These are phyloP conservation scores for Hephaestus fuliginosus DNA, from an alignment of 2,797 vertebrate genomes.

Conservation along the genomic window DNA sequence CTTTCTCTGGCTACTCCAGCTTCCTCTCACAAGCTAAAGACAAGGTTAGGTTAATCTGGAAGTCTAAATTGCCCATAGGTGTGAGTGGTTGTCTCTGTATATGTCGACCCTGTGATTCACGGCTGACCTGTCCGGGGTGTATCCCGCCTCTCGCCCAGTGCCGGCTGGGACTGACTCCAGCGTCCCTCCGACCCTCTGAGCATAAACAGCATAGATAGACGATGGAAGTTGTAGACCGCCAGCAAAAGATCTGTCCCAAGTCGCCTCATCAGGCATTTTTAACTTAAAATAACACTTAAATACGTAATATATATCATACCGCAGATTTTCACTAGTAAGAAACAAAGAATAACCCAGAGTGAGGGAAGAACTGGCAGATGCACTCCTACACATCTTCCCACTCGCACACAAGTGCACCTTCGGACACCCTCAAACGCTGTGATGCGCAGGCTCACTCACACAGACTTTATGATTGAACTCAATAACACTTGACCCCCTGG, in stretches of 20 bases:
- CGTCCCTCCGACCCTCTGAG: too few species aligned
- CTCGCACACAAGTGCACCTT: constrained; percentile 43
- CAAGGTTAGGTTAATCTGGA: too few species aligned
- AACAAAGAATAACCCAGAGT: constrained; percentile 33
- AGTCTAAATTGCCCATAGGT: too few species aligned
- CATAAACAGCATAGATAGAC: neutral
- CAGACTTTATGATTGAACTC: constrained; percentile 43
- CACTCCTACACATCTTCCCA: constrained; percentile 54
- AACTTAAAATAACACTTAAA: constrained; percentile 27
- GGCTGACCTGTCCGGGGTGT: too few species aligned
- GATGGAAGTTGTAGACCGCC: neutral
- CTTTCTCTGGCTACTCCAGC: too few species aligned
- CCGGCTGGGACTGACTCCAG: too few species aligned
- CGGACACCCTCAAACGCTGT: constrained; percentile 32
- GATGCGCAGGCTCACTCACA: constrained; percentile 22
- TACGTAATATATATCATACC: too few species aligned
- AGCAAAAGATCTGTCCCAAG: constrained; percentile 24
- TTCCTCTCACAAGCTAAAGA: too few species aligned
- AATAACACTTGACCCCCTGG: constrained; percentile 39
- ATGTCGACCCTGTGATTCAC: too few species aligned
- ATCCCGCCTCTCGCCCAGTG: too few species aligned
- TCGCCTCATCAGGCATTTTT: constrained; percentile 33
- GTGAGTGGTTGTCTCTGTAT: too few species aligned
- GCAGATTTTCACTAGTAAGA: constrained; percentile 20
- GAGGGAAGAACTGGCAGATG: constrained; percentile 17